phyloP scores from a whole-genome alignment of 2,797 vertebrate genomes.

The Fistularia commersonii region DNA sequence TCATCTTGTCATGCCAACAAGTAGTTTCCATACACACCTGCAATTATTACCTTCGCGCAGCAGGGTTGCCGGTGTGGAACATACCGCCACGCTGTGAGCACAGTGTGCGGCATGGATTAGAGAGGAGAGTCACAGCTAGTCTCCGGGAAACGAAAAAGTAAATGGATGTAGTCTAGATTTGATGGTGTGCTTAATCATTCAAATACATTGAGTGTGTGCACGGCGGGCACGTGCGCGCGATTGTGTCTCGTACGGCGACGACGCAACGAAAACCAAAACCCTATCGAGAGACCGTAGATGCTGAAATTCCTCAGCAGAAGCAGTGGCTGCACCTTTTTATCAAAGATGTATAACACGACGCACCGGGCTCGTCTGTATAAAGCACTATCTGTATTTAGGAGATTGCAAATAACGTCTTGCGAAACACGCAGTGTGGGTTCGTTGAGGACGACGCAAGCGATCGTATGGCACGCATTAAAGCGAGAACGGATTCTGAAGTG shows the following conservation, averaged over 20 bases:
- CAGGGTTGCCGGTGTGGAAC: constrained; percentile 52
- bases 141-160: constrained; percentile 34
- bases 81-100: constrained; percentile 54
- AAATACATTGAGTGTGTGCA: constrained; percentile 6
- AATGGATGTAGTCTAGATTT: constrained; percentile 14
- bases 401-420: constrained; percentile 6
- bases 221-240: not conserved
- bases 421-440: not conserved
- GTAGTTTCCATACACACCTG: constrained; percentile 65
- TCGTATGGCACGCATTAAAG: constrained; percentile 24
- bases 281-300: too few species aligned
- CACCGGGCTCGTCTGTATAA: not conserved
- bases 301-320: too few species aligned
- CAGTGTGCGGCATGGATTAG: constrained; percentile 48
- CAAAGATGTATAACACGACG: too few species aligned
- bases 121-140: constrained; percentile 30
- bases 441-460: constrained; percentile 13
- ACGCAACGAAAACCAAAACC: too few species aligned
- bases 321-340: too few species aligned
- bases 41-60: constrained; percentile 64
- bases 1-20: constrained; percentile 61
- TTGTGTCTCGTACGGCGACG: too few species aligned
- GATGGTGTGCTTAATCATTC: constrained; percentile 1
- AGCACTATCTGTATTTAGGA: constrained; percentile 11
- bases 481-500: constrained; percentile 32